Base-by-base conservation (phyloP, 2,113 vertebrate species). In the Stegastes partitus region DNA sequence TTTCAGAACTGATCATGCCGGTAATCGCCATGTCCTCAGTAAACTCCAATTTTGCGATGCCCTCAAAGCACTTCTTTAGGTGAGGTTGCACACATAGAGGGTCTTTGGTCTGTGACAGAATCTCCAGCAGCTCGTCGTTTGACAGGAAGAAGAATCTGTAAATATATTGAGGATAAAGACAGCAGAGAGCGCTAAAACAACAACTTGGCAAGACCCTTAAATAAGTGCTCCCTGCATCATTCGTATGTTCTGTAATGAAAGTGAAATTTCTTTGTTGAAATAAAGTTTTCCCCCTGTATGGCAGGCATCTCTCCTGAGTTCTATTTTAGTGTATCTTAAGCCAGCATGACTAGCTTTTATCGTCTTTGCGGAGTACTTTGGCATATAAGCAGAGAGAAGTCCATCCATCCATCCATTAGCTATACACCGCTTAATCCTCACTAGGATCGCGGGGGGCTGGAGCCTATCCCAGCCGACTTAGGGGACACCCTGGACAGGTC, bases 41-140 rank as follows among this genome's bases (percentile, higher is more conserved):
- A 83, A 98, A 97, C 25, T 97, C 94, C 76, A 99, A 94, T 68
- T 94, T 96, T 59, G 95, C 95, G 3, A 98, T 99, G 61, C 97
- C 97, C 89, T 99, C 96, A 85, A 99, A 99, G 89, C 97, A 99
- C 82, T 98, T 99, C 92, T 98, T 99, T 59, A 98, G 92, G 77
- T 99, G 96, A 0, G 96, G 96, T 72, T 99, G 97, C 3, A 99
- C 97, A 18, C 96, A 93, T 64, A 96, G 92, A 0, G 97, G 97
- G 88, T 98, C 96, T 90, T 97, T 99, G 37, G 97, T 99, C 92
- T 99, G 96, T 0, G 97, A 96, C 68, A 98, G 88, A 90, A 98
- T 97, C 94, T 98, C 96, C 79, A 99, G 93, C 53, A 99, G 92
- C 78, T 99, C 96, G 9, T 99, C 97, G 0, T 99, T 99, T 25